Evolutionary conservation across 2,888 invertebrate species (phyloP), one percentile per base, ranked within the genome.

Genomic region (Rotaria socialis): DNA sequence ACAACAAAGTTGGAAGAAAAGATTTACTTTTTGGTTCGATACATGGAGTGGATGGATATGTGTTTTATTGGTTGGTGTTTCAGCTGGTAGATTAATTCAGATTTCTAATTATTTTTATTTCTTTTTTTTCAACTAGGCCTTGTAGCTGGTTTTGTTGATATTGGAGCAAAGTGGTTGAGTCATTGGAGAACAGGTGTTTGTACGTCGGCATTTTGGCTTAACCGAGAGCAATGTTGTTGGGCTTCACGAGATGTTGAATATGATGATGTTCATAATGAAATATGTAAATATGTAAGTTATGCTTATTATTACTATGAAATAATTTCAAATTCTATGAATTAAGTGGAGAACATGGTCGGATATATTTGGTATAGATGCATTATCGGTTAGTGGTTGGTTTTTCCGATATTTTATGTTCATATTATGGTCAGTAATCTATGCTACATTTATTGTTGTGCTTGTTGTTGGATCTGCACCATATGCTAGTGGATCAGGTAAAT

Each of bases 1-100:
- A 80, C 58, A 87, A 74, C 55, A 96, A 96, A 90, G 96, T 96
- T 3, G 92, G 95, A 89, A 95, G 95, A 94, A 95, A 96, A 91
- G 95, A 88, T 94, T 97, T 86, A 95, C 95, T 91, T 75, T 85
- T 52, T 86, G 56, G 56, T 56, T 84, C 85, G 98, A 99, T 92
- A 98, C 98, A 0, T 97, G 97, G 94, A 96, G 97, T 0, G 99
- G 98, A 22, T 99, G 99, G 98, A 93, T 99, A 85, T 98, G 98
- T 91, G 97, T 99, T n/a, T 93, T 98, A 4, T 92, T 98, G 10
- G 97, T 99, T 11, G 98, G 98, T 0, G 93, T 98, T 24, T 94
- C 95, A 88, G 96, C 97, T 0, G 97, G 96, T 88, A 94, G 94
- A 85, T 95, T 0, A 19, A 3, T 3, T 14, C 14, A 4, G 52